Evolutionary conservation across 2,888 invertebrate species (phyloP), one percentile per base, ranked within the genome.

Genomic region (Sphaerophoria rueppellii): DNA sequence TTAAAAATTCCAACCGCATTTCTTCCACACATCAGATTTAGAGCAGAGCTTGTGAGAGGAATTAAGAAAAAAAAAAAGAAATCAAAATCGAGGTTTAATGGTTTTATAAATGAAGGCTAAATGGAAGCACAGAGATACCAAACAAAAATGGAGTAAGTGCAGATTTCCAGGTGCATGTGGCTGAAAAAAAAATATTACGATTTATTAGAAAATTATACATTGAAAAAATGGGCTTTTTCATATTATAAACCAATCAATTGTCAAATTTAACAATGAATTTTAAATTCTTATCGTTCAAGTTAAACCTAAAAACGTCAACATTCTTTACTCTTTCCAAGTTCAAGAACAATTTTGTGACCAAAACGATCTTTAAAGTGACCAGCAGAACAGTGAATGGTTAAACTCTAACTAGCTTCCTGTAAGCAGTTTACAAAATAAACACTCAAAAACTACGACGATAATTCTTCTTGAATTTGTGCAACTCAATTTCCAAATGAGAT

Each of bases 61-160:
- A 81, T 81, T 65, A 75, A n/a, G n/a, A 32, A 81, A 67, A 67
- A 75, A 46, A 37, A 50, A 81, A 81, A 75, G 54, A 75, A 81
- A 71, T 75, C 63, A 71, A 70, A 69, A 57, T 70, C 43, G 50
- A 80, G 50, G 65, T 24, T 70, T 5, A 48, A 40, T 37, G 48
- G 43, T 43, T 43, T 43, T 7, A 50, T 50, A 6, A 24, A 52
- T 52, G 52, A 16, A 16, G 52, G 16, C 24, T 48, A 48, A 14
- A 46, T 9, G 11, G 4, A 14, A 48, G 48, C 5, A 14, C 4
- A n/a, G 4, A 4, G 6, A n/a, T 48, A 48, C 3, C 4, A 58
- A 58, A 35, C 4, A 52, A 14, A 46, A 55, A 34, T 69, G 61
- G 14, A 16, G 4, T 61, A 48, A 50, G 80, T 52, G 80, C 40